Base-by-base conservation (phyloP, 1,140 invertebrate genomes). In the Euura saliciscinereae region DNA sequence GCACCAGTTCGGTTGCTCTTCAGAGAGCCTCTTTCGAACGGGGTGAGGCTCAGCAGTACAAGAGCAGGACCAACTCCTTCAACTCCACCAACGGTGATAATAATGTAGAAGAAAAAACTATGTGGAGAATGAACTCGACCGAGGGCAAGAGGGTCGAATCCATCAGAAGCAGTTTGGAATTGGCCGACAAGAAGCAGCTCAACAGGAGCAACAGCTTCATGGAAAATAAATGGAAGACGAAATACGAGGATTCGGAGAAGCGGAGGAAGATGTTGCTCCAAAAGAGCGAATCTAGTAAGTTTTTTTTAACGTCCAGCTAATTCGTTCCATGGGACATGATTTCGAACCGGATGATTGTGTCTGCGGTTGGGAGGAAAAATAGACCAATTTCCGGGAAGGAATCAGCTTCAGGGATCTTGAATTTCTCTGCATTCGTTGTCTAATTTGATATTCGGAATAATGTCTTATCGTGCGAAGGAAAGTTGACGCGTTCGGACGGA, bases 241-340 rank as follows among this genome's bases (percentile, higher is more conserved):
- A 91, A 83, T 92, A 89, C 77, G 92, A 93, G 72, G 92, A 93
- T 42, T 88, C 91, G 2, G 92, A 93, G 80, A 89, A 89, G 72
- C 90, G 89, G 75, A 87, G 91, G 80, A 93, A 93, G 85, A 78
- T 88, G 45, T 80, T 92, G 74, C 84, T 93, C 46, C 88, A 91
- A 74, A 91, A 91, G 82, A 90, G 88, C 71, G 92, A 93, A 87
- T 90, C 91, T 89, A 89, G 92, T 93, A 83, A 89, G 89, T 28
- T 28, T 28, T 28, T 28, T n/a, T n/a, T n/a, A n/a, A n/a, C n/a
- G n/a, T n/a, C n/a, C n/a, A n/a, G n/a, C n/a, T n/a, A n/a, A n/a
- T n/a, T n/a, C n/a, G n/a, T n/a, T n/a, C n/a, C n/a, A n/a, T n/a
- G n/a, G n/a, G n/a, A n/a, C n/a, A n/a, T n/a, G n/a, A n/a, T n/a